Percentiles rank a stretch among this genome's conserved stretches.
These are phyloP conservation scores for Paedocypris micromegethes DNA, from an alignment of 2,797 vertebrate species.

Conservation along the genomic window DNA sequence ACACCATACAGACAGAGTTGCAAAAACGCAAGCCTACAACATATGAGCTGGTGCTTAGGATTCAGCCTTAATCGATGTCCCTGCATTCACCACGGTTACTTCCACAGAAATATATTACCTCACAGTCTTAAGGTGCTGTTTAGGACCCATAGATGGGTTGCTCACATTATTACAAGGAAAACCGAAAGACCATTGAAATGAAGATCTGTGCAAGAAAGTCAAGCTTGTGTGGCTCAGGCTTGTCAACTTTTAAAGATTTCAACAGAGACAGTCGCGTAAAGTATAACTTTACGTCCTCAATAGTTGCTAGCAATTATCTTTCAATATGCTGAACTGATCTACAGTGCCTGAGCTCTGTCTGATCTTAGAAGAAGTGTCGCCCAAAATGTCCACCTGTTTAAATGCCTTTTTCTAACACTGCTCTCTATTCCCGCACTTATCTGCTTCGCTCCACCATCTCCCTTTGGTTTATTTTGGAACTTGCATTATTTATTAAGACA, in stretches of 20 bases:
- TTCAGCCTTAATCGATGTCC: constrained; percentile 33
- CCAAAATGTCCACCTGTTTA: too few relatives aligned
- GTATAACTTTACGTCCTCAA: too few relatives aligned
- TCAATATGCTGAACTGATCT: too few relatives aligned
- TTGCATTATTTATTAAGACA: not conserved
- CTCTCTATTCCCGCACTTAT: not conserved
- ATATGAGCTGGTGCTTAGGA: constrained; percentile 40
- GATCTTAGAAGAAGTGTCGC: too few relatives aligned
- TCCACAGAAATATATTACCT: constrained; percentile 35
- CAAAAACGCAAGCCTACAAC: constrained; percentile 25
- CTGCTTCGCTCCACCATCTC: constrained; percentile 8
- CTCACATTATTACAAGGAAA: not conserved
- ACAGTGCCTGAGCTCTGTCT: too few relatives aligned
- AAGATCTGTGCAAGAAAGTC: not conserved
- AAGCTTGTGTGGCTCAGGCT: too few relatives aligned
- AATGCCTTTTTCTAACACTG: too few relatives aligned
- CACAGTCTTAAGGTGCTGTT: constrained; percentile 33
- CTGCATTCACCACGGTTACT: constrained; percentile 28
- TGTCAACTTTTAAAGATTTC: too few relatives aligned
- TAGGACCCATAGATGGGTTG: constrained; percentile 16
- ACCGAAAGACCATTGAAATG: constrained; percentile 12
- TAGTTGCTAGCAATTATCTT: too few relatives aligned
- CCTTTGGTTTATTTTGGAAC: not conserved
- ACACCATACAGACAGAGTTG: constrained; percentile 14
- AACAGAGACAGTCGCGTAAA: too few relatives aligned